Conservation (phyloP, 2,113 vertebrate genomes). For the Mesembrinibis cayennensis region DNA sequence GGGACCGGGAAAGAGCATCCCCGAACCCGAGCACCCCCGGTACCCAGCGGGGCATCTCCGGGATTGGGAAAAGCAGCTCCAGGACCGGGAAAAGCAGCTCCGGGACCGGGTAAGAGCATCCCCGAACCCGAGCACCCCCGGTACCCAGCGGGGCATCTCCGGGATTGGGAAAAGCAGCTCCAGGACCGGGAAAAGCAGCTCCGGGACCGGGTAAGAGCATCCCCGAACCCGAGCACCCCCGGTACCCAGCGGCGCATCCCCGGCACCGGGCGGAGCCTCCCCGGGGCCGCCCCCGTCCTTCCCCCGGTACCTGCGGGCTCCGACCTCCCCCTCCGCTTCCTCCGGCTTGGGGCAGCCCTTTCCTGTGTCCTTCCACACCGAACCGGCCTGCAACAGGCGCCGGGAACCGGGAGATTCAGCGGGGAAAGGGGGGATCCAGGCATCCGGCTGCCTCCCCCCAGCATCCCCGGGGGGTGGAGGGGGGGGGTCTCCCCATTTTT, state of each 20-base stretch:
- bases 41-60: not conserved
- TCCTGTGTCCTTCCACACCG: not conserved
- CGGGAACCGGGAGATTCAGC: not conserved
- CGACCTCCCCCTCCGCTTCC: not conserved
- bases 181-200: too few relatives aligned
- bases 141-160: not conserved
- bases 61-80: not conserved
- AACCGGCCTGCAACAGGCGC: not conserved
- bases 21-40: too few relatives aligned
- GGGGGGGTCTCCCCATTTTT: not conserved
- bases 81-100: too few relatives aligned
- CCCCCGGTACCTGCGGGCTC: not conserved
- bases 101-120: fast-evolving
- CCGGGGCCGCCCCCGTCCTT: too few relatives aligned
- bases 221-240: too few relatives aligned
- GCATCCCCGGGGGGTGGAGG: not conserved
- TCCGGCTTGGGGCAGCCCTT: not conserved
- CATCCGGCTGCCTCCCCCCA: not conserved
- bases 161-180: too few relatives aligned
- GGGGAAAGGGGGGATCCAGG: not conserved
- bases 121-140: not conserved
- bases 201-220: too few relatives aligned
- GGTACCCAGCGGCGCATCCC: too few relatives aligned
- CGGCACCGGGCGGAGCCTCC: too few relatives aligned
- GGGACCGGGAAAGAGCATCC: not conserved